phyloP scores from a whole-genome alignment of 1,140 invertebrate species.

The Anastrepha obliqua region DNA sequence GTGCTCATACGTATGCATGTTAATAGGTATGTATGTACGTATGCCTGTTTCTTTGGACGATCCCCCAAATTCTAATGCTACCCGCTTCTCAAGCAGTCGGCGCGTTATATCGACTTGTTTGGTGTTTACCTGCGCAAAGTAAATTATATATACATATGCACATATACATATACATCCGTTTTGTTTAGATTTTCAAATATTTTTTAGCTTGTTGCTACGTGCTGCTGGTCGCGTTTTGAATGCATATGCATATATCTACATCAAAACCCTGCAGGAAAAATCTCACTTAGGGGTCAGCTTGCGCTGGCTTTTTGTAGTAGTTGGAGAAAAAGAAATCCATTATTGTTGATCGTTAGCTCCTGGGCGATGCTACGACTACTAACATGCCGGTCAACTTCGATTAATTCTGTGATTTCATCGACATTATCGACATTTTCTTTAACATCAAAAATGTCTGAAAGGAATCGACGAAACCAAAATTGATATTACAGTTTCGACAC shows the following conservation, averaged over 20 bases:
- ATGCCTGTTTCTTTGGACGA: neutral
- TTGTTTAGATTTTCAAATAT: conserved; percentile 11
- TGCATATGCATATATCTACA: neutral
- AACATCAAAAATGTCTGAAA: too few species aligned
- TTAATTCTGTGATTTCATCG: too few species aligned
- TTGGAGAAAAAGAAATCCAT: too few species aligned
- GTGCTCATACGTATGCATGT: neutral
- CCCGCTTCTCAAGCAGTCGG: neutral
- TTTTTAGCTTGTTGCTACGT: conserved; percentile 39
- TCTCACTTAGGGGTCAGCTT: too few species aligned
- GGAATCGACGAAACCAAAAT: too few species aligned
- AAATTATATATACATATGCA: neutral
- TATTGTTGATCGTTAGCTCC: too few species aligned
- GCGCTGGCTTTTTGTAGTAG: too few species aligned
- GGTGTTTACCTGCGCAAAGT: neutral
- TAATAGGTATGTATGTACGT: neutral
- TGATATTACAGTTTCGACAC: too few species aligned
- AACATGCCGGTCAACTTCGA: too few species aligned
- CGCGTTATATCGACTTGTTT: neutral
- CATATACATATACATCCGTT: neutral
- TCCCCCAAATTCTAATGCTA: neutral
- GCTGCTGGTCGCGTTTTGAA: neutral
- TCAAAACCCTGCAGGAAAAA: too few species aligned
- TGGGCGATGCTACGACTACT: too few species aligned
- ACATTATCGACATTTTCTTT: too few species aligned